Conservation (phyloP, 2,113 vertebrate species). For the Actenoides hombroni region DNA sequence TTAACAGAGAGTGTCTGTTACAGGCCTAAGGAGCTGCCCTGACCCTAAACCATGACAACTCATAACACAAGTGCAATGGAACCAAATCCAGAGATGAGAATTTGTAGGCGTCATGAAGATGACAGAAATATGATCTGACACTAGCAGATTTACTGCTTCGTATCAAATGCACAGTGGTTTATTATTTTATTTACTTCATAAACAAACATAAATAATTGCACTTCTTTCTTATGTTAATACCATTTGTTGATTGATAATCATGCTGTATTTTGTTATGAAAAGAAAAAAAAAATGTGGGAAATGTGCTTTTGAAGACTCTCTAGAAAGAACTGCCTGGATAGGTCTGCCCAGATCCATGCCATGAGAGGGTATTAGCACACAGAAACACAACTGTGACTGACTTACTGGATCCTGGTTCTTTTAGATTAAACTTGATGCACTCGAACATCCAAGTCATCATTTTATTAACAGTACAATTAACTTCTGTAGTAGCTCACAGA, state of each 20-base stretch:
- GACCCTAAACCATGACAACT: too few relatives aligned
- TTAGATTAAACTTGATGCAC: background rate
- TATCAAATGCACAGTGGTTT: background rate
- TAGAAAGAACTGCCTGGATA: background rate
- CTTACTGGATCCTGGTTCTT: background rate
- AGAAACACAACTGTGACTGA: background rate
- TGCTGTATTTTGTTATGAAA: background rate
- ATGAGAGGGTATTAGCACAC: background rate
- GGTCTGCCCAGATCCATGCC: background rate
- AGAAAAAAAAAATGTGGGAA: background rate
- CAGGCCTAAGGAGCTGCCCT: too few relatives aligned
- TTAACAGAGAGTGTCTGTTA: too few relatives aligned
- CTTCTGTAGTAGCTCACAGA: background rate
- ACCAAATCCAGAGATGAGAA: background rate
- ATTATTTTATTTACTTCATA: background rate
- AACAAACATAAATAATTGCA: background rate
- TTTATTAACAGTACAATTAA: background rate
- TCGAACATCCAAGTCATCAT: background rate
- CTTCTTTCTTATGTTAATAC: background rate
- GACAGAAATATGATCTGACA: background rate
- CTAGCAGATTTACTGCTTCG: background rate
- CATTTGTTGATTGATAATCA: background rate
- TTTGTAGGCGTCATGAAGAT: background rate
- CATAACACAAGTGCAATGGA: background rate
- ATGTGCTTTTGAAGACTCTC: too few relatives aligned